A percentile compares a stretch with the other conserved stretches of the same genome.
These are phyloP conservation scores for Cryptosula pallasiana DNA, from an alignment of 2,888 invertebrate species.

Conservation along the genomic window DNA sequence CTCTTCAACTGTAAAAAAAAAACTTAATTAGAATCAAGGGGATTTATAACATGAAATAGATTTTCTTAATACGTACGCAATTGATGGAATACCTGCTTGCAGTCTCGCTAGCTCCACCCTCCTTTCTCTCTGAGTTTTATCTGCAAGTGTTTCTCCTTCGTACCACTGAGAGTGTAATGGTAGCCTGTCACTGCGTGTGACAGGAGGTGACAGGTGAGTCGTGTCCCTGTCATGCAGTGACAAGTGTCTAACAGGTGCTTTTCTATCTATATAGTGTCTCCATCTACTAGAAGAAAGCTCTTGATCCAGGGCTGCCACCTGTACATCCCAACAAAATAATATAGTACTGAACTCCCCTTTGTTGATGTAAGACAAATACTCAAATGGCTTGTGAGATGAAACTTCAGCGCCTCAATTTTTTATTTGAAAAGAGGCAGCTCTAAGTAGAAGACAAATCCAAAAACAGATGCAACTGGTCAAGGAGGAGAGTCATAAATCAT, in stretches of 20 bases:
- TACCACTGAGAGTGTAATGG: background rate
- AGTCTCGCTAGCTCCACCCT: background rate
- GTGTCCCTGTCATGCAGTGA: background rate
- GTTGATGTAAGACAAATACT: no score
- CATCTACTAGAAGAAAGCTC: background rate
- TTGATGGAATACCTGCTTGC: background rate
- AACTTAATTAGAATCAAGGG: background rate
- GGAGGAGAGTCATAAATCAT: no score
- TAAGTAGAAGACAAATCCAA: no score
- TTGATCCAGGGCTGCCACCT: no score
- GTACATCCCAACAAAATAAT: no score
- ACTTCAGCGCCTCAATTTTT: no score
- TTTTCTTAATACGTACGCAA: background rate
- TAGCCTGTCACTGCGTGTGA: background rate
- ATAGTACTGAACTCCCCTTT: no score
- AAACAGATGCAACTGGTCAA: no score
- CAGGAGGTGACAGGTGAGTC: background rate
- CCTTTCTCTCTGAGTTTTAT: slow-evolving; percentile 17
- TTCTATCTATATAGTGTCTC: background rate
- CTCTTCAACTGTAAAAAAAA: background rate
- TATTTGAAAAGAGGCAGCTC: no score
- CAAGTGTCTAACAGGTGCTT: background rate
- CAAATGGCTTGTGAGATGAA: no score
- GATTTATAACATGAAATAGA: no score
- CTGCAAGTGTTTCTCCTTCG: slow-evolving; percentile 2